Percentiles rank a stretch among this genome's conserved stretches.
Conservation (phyloP, 2,797 vertebrate genomes). For the Esox masquinongy region DNA sequence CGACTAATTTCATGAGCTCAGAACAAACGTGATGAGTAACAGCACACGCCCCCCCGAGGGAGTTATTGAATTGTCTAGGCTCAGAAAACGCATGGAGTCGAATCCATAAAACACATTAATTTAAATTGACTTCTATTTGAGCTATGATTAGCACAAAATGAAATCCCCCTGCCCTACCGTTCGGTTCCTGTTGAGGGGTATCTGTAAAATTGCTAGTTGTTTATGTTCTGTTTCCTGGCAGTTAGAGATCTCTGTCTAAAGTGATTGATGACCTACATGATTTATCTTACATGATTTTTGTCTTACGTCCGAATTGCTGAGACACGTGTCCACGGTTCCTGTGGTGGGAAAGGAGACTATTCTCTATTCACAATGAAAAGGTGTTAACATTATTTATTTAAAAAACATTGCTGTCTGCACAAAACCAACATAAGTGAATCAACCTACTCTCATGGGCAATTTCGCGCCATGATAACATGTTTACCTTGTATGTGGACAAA, state of each 20-base stretch:
- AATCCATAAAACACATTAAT: neutral
- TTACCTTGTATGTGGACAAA: neutral
- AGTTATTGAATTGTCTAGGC: constrained; percentile 27
- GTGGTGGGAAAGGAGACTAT: too few species aligned
- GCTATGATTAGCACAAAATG: constrained; percentile 13
- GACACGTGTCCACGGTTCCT: too few species aligned
- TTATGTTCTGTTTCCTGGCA: neutral
- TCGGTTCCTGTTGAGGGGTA: neutral
- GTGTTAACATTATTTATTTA: neutral
- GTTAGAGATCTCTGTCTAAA: neutral
- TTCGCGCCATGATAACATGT: neutral
- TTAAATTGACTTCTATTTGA: constrained; percentile 33
- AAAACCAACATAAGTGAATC: constrained; percentile 48
- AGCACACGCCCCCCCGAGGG: constrained; percentile 23
- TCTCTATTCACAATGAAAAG: neutral
- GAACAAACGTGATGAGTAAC: constrained; percentile 17
- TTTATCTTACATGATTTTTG: neutral
- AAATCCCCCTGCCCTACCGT: neutral
- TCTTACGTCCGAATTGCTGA: neutral
- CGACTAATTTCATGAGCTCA: constrained; percentile 32
- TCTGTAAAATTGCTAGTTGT: neutral
- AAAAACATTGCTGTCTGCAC: neutral
- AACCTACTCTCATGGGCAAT: constrained; percentile 36
- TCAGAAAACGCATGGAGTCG: constrained; percentile 56
- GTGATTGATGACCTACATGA: neutral